These are phyloP conservation scores for Campylomormyrus numenius DNA, from an alignment of 2,113 vertebrate genomes.

Conservation along the genomic window DNA sequence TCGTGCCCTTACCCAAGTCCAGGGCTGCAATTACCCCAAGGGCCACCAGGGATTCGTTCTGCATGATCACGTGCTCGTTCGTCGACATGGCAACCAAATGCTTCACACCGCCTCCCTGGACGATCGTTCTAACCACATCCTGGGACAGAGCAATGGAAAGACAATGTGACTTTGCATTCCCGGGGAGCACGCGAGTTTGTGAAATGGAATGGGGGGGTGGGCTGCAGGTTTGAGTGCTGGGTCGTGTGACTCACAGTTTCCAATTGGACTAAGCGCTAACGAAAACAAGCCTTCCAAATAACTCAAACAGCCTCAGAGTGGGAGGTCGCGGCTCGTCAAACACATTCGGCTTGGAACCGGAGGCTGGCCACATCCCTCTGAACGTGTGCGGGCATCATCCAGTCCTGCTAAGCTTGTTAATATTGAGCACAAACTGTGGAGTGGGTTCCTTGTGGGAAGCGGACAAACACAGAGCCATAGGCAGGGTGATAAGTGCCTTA, in stretches of 20 bases:
- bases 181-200: neutral
- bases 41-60: constrained; percentile 94
- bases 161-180: neutral
- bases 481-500: neutral
- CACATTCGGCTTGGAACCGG: neutral
- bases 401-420: neutral
- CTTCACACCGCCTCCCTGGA: constrained; percentile 86
- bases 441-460: neutral
- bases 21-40: constrained; percentile 85
- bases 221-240: neutral
- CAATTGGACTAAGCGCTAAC: neutral
- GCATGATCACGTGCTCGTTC: constrained; percentile 97
- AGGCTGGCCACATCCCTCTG: neutral
- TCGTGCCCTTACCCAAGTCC: constrained; percentile 74
- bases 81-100: constrained; percentile 95
- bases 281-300: neutral
- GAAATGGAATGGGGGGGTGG: neutral
- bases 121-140: constrained; percentile 88
- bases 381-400: neutral
- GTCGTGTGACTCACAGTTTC: neutral
- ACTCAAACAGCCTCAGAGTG: neutral
- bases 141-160: constrained; percentile 41
- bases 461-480: neutral
- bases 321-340: neutral
- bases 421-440: neutral